Percentiles rank a stretch among this genome's conserved stretches.
Conservation (phyloP, 2,888 invertebrate genomes). For the Arctia plantaginis region DNA sequence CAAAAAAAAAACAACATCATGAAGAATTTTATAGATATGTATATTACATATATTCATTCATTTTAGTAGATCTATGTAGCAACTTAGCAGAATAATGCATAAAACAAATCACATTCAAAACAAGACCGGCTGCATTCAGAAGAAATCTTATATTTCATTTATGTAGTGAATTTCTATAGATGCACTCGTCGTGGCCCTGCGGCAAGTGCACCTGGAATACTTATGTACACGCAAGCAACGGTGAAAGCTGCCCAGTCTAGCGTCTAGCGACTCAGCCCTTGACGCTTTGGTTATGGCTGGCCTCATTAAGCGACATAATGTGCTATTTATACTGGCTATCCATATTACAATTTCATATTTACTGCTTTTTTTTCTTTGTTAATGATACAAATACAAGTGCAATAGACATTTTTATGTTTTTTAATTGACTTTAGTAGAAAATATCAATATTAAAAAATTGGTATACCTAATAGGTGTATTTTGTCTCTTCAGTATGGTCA, state of each 20-base stretch:
- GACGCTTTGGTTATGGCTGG: slow-evolving; percentile 47
- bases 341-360: slow-evolving; percentile 11
- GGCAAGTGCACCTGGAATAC: slow-evolving; percentile 45
- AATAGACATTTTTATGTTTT: neutral
- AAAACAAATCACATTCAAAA: neutral
- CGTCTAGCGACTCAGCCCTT: slow-evolving; percentile 41
- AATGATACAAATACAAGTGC: neutral
- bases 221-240: slow-evolving; percentile 32
- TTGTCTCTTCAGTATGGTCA: neutral
- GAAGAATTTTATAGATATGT: no score
- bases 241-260: slow-evolving; percentile 56
- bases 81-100: neutral
- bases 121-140: slow-evolving; percentile 9
- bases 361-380: neutral
- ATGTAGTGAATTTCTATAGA: slow-evolving; percentile 25
- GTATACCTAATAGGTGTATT: no score
- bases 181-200: slow-evolving; percentile 23
- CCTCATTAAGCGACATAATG: slow-evolving; percentile 33
- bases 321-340: slow-evolving; percentile 13
- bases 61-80: neutral
- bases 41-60: neutral
- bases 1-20: no score
- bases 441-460: neutral
- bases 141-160: slow-evolving; percentile 13
- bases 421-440: neutral